Evolutionary conservation across 1,140 invertebrate species (phyloP).

Genomic region (Prorops nasuta): DNA sequence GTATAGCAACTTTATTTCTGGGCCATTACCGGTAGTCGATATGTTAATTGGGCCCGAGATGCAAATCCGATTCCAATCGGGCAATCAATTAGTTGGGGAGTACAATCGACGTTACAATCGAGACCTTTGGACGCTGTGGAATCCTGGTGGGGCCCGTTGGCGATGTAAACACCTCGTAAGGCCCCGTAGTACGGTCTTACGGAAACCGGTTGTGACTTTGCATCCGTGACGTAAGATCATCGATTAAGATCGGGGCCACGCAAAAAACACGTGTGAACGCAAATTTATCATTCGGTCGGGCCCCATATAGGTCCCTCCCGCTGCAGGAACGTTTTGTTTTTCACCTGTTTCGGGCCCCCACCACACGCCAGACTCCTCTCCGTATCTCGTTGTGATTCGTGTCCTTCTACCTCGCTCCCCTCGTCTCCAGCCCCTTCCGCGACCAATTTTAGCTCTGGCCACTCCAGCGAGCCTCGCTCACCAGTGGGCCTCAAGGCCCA

Average conservation of each 20-base stretch:
- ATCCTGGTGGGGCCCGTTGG: no score
- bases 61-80: no score
- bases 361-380: no score
- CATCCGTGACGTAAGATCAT: slow-evolving; percentile 45
- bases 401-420: background rate
- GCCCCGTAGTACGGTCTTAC: slow-evolving; percentile 10
- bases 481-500: no score
- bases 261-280: slow-evolving; percentile 25
- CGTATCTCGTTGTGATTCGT: slow-evolving; percentile 5
- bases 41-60: no score
- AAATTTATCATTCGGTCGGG: slow-evolving; percentile 25
- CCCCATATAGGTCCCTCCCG: background rate
- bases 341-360: background rate
- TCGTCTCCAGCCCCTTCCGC: background rate
- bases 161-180: slow-evolving; percentile 35
- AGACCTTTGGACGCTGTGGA: no score
- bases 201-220: slow-evolving; percentile 46
- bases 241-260: slow-evolving; percentile 27
- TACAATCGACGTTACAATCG: no score
- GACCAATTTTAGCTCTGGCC: background rate
- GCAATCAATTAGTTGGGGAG: no score
- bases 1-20: no score
- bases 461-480: no score
- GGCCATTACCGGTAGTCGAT: no score
- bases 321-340: background rate